Evolutionary conservation across 2,888 invertebrate genomes (phyloP), one percentile per base, ranked within the genome.

Genomic region (Petrolisthes cinctipes): DNA sequence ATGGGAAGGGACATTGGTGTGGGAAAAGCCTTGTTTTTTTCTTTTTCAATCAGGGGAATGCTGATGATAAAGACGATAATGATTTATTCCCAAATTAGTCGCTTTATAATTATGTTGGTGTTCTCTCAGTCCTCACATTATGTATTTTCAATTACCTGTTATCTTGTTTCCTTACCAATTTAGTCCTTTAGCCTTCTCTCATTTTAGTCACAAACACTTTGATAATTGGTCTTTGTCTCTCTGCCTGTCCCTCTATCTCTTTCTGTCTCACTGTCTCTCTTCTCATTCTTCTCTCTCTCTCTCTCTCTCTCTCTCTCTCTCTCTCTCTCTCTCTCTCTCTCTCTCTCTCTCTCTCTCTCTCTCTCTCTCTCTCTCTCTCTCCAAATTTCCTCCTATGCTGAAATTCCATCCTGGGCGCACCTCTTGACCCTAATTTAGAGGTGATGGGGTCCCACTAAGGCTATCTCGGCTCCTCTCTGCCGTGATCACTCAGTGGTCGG

Each of bases 391-490:
- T 76, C 73, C 76, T 37, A 51, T 51, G 5, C 76, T 76, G 71
- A 71, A 71, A 71, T 71, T 71, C 20, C 71, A 71, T 20, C 71
- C 71, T n/a, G 71, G 71, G 6, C 71, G 37, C 11, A 71, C 71
- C 71, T 71, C 71, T 71, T 71, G 71, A 71, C 71, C 71, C 71
- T 71, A 71, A 11, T 71, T 71, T 71, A 71, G n/a, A 14, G 14
- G 71, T 20, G 71, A 71, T 71, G 20, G 71, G 11, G 6, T 3
- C 71, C 71, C 71, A 6, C 6, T 6, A 71, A 71, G 71, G 71
- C 71, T 71, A 71, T 71, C 71, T 71, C 71, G 17, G 71, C 17
- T 20, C 71, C n/a, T 37, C 37, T 37, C 0, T 37, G 37, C 37
- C 37, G 37, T 37, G 37, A 37, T 37, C 37, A 2, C 37, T 61